Evolutionary conservation across 2,888 invertebrate genomes (phyloP), one percentile per base, ranked within the genome.

Genomic region (Dolomedes plantarius): DNA sequence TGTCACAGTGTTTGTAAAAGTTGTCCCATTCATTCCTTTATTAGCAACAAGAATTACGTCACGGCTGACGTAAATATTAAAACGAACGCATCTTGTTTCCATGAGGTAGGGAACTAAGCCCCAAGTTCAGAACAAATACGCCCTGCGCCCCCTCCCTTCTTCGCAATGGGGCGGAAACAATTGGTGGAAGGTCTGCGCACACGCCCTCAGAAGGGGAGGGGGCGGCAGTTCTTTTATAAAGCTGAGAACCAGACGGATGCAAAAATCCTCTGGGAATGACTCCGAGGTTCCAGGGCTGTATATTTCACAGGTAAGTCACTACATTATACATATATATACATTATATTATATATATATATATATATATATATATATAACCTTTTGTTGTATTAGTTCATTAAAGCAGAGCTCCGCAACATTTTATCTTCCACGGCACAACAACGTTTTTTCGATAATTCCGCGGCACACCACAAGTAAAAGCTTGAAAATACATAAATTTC

Each of bases 131-230:
- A 5, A 13, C 46, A 13, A 11, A 11, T 11, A 6, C 36, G 68
- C 62, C 6, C 29, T 32, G 32, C n/a, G 32, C 16, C 19, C 67
- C 67, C 32, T 19, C 9, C 46, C 13, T 46, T 46, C 46, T 46
- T 46, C 19, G 23, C 19, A 32, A 16, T 3, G 32, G 32, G 65
- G 31, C 19, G 27, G 2, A n/a, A 27, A 19, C 31, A 68, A 81
- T 81, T 74, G 75, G 74, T 32, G 11, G 75, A 31, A 27, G 27
- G 31, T n/a, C 5, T 39, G 74, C 41, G 81, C 75, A 39, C 75
- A 74, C 39, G 74, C 39, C 81, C 81, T 81, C 74, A 67, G 56
- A 75, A 69, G 81, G 75, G 56, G 56, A 39, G 81, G 73, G 81
- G 81, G 68, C 39, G 56, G 68, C 9, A 16, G 2, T n/a, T 6